Evolutionary conservation across 2,113 vertebrate species (phyloP), one percentile per base, ranked within the genome.

Genomic region (Dicaeum eximium): DNA sequence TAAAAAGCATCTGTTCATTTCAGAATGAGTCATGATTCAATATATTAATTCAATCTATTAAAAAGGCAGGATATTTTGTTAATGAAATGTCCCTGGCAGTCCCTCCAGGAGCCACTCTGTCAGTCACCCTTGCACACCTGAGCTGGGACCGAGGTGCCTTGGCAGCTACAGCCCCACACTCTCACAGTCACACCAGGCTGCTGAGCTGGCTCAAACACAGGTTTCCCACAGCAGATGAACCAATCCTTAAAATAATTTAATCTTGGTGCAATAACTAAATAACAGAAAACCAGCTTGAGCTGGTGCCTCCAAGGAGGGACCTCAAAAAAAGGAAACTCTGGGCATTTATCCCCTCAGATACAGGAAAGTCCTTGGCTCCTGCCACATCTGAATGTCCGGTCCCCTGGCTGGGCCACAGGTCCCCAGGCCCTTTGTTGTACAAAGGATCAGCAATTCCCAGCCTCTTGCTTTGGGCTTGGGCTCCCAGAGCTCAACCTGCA

Each of bases 371-470:
- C n/a, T 19, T 0, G 13, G 42, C 42, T 25, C 35, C 25, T 35
- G 42, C 31, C n/a, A n/a, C n/a, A n/a, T 57, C 3, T 31, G 35
- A 30, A 20, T 56, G 58, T 48, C 40, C 1, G 0, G 8, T n/a
- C 7, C 33, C 18, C 48, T 27, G 57, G 28, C 40, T 2, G 2
- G 47, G 31, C 21, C 27, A 25, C 47, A 33, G 57, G 8, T 44
- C 21, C 38, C 58, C n/a, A 10, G 40, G 15, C 50, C 40, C 23
- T 56, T 48, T 23, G 30, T 4, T 57, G 42, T 3, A 20, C 42
- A 8, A 7, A 50, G 42, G 42, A 24, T 35, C 16, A 4, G 51
- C 3, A 1, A 20, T 30, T 74, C 24, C 42, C 0, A 0, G 3
- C 30, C 42, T 40, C 9, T 8, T 3, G 4, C 16, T 1, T 30